Conservation (phyloP, 1,140 invertebrate species). For the Drosophila insularis region DNA sequence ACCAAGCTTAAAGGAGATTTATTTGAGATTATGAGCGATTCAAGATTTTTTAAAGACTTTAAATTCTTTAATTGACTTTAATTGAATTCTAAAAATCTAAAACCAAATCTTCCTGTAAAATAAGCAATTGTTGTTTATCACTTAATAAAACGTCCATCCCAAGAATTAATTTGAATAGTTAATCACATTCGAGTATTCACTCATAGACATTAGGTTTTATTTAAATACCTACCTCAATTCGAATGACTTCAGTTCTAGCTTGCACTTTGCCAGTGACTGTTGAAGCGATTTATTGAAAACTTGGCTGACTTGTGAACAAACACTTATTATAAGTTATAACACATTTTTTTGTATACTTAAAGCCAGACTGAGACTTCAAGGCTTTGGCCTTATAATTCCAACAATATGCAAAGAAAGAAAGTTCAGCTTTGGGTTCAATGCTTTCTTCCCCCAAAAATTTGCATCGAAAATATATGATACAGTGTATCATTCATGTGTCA, state of each 20-base stretch:
- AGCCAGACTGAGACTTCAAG: neutral
- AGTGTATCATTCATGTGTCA: conserved; percentile 14
- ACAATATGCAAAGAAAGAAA: conserved; percentile 3
- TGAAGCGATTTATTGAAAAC: neutral
- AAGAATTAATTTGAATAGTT: too few relatives aligned
- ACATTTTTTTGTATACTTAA: neutral
- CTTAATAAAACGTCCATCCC: too few relatives aligned
- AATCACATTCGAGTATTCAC: neutral
- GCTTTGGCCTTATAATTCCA: neutral
- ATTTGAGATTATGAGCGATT: too few relatives aligned
- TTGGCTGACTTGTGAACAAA: neutral
- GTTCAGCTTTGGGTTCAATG: conserved; percentile 18
- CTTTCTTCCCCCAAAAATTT: conserved; percentile 21
- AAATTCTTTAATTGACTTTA: too few relatives aligned
- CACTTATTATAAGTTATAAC: neutral
- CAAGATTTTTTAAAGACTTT: too few relatives aligned
- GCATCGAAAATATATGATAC: conserved; percentile 23
- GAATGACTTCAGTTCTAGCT: too few relatives aligned
- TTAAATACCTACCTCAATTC: neutral
- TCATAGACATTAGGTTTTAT: neutral
- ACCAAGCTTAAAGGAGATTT: too few relatives aligned
- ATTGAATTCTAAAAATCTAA: too few relatives aligned
- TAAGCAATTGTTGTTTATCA: too few relatives aligned
- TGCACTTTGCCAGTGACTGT: neutral
- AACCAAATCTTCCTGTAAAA: too few relatives aligned